These are phyloP conservation scores for Drosophila prostipennis DNA, from an alignment of 2,888 invertebrate species.

Conservation along the genomic window DNA sequence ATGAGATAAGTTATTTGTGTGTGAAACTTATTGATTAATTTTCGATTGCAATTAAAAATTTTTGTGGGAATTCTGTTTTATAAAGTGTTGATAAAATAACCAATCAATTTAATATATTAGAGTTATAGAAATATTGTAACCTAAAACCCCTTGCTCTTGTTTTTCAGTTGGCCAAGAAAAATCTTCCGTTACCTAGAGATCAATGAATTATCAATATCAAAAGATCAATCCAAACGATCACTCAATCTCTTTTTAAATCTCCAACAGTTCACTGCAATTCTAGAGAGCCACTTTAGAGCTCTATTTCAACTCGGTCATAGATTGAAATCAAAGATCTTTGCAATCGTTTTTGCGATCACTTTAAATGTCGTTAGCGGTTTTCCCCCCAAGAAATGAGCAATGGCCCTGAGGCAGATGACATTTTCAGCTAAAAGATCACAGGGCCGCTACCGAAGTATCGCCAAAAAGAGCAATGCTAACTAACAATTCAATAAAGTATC, in stretches of 20 bases:
- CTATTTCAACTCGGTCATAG: neutral
- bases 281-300: neutral
- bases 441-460: neutral
- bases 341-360: slow-evolving; percentile 19
- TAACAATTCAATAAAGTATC: slow-evolving; percentile 60
- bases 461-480: slow-evolving; percentile 35
- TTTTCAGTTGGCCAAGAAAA: too few relatives aligned
- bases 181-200: too few relatives aligned
- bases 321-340: slow-evolving; percentile 1
- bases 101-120: neutral
- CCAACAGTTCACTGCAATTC: neutral
- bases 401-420: slow-evolving; percentile 49
- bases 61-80: neutral
- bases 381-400: slow-evolving; percentile 36
- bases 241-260: neutral
- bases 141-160: neutral
- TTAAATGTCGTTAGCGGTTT: slow-evolving; percentile 33
- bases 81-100: neutral
- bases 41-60: neutral
- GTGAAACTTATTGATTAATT: slow-evolving; percentile 8
- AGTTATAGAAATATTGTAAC: neutral
- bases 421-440: slow-evolving; percentile 41
- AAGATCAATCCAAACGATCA: neutral
- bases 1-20: too few relatives aligned
- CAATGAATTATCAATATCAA: neutral